phyloP scores from a whole-genome alignment of 2,113 vertebrate genomes.

The Epinephelus lanceolatus region DNA sequence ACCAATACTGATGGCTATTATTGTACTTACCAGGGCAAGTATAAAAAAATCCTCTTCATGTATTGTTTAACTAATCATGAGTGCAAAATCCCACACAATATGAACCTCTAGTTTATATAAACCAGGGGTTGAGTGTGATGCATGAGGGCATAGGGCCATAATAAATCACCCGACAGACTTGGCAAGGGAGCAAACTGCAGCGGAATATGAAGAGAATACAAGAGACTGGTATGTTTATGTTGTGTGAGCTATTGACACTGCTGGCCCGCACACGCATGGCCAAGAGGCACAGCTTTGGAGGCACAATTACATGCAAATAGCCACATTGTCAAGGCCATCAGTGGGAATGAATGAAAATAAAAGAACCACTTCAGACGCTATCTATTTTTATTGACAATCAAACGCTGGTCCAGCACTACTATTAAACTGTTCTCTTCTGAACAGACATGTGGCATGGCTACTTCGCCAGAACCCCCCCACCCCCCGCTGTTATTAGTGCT shows the following conservation, averaged over 20 bases:
- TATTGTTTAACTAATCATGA: conserved; percentile 3
- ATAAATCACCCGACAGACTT: conserved; percentile 25
- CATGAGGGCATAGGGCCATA: conserved; percentile 7
- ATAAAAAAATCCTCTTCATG: conserved; percentile 1
- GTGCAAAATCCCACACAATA: conserved; percentile 19
- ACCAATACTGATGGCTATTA: neutral
- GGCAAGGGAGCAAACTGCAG: neutral
- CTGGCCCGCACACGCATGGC: conserved; percentile 30
- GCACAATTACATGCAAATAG: conserved; percentile 72
- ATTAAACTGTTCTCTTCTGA: conserved; percentile 61
- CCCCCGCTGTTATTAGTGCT: conserved; percentile 55
- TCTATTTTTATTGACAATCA: conserved; percentile 75
- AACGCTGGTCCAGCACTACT: conserved; percentile 44
- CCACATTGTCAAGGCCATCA: conserved; percentile 60
- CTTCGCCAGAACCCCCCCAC: conserved; percentile 42
- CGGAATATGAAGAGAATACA: conserved; percentile 8
- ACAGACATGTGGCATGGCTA: conserved; percentile 57
- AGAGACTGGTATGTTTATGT: conserved; percentile 33
- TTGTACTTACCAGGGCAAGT: neutral
- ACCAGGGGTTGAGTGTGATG: neutral
- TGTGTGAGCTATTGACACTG: conserved; percentile 39
- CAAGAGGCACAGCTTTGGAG: conserved; percentile 26
- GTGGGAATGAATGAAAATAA: conserved; percentile 60
- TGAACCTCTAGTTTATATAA: neutral
- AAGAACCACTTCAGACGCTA: conserved; percentile 58